Percentiles rank a stretch among this genome's conserved stretches.
These are phyloP conservation scores for Plecotus auritus DNA, from an alignment of 2,113 vertebrate genomes.

Conservation along the genomic window DNA sequence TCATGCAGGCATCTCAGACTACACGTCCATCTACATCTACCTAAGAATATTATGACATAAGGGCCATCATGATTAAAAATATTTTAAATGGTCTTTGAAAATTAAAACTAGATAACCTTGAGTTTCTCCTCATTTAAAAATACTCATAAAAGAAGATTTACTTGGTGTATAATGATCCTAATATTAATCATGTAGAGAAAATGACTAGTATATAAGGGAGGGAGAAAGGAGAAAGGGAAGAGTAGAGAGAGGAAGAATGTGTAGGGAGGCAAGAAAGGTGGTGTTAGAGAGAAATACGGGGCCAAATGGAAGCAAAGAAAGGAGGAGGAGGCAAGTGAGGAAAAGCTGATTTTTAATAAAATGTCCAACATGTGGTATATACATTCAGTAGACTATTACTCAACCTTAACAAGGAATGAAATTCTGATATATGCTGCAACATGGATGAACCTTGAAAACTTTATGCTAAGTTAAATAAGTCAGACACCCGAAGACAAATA, in stretches of 20 bases:
- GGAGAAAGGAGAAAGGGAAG: background rate
- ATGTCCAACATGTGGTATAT: background rate
- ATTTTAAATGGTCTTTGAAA: background rate
- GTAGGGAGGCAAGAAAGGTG: background rate
- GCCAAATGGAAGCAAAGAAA: background rate
- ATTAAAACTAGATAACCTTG: background rate
- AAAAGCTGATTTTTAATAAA: background rate
- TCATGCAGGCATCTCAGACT: background rate
- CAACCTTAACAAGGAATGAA: background rate
- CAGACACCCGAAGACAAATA: background rate
- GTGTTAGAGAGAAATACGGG: background rate
- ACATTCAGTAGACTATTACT: background rate
- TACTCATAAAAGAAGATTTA: background rate
- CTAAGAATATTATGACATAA: background rate
- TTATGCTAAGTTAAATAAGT: background rate
- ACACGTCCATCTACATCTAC: background rate
- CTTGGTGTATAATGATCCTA: background rate
- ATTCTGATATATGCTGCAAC: background rate
- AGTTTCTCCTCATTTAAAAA: background rate
- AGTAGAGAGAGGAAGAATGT: background rate
- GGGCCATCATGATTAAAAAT: background rate
- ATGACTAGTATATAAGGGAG: background rate
- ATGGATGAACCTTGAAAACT: background rate
- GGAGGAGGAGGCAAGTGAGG: background rate
- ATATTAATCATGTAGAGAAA: background rate